phyloP scores from a whole-genome alignment of 1,140 invertebrate genomes.

The Rhyzopertha dominica region DNA sequence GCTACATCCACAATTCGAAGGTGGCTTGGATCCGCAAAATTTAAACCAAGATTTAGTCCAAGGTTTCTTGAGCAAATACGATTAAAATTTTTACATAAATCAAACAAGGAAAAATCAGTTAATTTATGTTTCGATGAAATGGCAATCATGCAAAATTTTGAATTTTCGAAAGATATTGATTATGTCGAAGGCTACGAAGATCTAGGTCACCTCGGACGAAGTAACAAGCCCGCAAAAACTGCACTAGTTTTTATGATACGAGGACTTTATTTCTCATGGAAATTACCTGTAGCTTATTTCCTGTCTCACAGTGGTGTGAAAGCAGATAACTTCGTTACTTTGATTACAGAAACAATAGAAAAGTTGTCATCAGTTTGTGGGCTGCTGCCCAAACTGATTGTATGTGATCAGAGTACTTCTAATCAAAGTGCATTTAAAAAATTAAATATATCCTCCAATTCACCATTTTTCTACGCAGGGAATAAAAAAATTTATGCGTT shows the following conservation, averaged over 20 bases:
- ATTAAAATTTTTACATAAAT: not conserved
- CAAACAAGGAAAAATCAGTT: not conserved
- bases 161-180: slow-evolving; percentile 4
- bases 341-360: not conserved
- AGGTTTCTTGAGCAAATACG: not conserved
- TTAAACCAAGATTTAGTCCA: slow-evolving; percentile 5
- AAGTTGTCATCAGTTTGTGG: not conserved
- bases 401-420: slow-evolving; percentile 9
- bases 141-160: slow-evolving; percentile 3
- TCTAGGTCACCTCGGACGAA: slow-evolving; percentile 12
- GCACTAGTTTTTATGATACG: slow-evolving; percentile 17
- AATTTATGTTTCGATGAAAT: slow-evolving; percentile 16
- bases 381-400: not conserved
- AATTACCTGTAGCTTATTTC: slow-evolving; percentile 12
- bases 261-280: slow-evolving; percentile 15
- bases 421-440: slow-evolving; percentile 10
- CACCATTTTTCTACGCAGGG: slow-evolving; percentile 5
- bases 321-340: not conserved
- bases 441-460: not conserved
- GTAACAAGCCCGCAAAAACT: slow-evolving; percentile 1
- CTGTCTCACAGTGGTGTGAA: slow-evolving; percentile 8
- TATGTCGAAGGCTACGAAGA: slow-evolving; percentile 18
- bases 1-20: not conserved
- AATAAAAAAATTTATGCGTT: slow-evolving; percentile 6
- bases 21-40: not conserved